A percentile compares a stretch with the other conserved stretches of the same genome.
phyloP scores from a whole-genome alignment of 2,113 vertebrate species.

The Petaurus breviceps region DNA sequence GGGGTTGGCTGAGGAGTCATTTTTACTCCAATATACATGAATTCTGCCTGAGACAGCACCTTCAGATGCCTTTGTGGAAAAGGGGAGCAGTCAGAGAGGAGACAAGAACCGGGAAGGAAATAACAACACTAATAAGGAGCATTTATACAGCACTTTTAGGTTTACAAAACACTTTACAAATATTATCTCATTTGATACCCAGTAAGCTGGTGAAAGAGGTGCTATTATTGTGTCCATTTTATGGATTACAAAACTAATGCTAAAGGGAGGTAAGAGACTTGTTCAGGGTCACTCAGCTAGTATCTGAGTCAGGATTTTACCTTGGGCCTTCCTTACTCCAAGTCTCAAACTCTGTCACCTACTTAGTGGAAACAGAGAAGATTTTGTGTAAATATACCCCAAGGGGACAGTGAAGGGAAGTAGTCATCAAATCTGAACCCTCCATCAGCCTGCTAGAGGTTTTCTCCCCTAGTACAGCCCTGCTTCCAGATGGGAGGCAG shows the following conservation, averaged over 20 bases:
- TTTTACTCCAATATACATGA: background rate
- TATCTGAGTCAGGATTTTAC: background rate
- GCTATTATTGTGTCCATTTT: background rate
- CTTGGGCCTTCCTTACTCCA: background rate
- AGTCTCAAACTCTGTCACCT: background rate
- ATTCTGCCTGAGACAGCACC: background rate
- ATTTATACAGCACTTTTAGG: background rate
- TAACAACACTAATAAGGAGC: background rate
- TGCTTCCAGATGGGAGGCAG: background rate
- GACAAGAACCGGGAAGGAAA: conserved; percentile 12
- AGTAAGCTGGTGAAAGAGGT: background rate
- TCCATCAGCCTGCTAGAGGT: background rate
- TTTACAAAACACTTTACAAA: background rate
- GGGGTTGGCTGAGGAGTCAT: background rate
- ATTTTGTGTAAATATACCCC: background rate
- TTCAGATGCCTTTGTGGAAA: background rate
- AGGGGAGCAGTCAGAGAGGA: conserved; percentile 21
- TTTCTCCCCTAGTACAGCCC: background rate
- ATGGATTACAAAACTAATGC: background rate
- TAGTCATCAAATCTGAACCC: background rate
- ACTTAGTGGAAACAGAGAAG: background rate
- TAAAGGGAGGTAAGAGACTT: background rate
- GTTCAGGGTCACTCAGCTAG: background rate
- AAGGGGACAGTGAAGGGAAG: background rate
- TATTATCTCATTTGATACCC: background rate